These are phyloP conservation scores for Onychomys arenicola DNA, from an alignment of 2,797 vertebrate species.

Conservation along the genomic window DNA sequence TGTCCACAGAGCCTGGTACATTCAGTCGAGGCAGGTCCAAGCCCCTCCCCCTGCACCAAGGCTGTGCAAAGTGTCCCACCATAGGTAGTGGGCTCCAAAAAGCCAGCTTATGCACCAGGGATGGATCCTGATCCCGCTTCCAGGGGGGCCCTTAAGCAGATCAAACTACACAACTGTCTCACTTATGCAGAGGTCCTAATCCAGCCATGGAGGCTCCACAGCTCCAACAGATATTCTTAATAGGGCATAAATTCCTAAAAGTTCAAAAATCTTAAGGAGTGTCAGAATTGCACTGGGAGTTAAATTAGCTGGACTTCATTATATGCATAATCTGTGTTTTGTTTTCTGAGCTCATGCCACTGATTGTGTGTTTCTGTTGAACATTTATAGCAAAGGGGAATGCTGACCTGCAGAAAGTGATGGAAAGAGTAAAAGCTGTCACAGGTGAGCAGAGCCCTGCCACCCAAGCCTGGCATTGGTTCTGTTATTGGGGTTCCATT, in stretches of 20 bases:
- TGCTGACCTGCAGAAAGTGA: conserved; percentile 13
- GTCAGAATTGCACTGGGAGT: neutral
- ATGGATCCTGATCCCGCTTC: too few species aligned
- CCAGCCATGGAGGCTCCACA: too few species aligned
- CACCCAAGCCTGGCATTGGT: neutral
- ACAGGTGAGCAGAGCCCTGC: conserved; percentile 14
- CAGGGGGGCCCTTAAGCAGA: too few species aligned
- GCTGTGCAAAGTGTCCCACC: too few species aligned
- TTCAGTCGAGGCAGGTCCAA: too few species aligned
- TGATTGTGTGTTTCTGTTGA: neutral
- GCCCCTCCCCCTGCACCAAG: too few species aligned
- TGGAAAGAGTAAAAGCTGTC: conserved; percentile 20
- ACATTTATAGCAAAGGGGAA: conserved; percentile 20
- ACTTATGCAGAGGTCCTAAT: too few species aligned
- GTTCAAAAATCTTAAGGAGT: neutral
- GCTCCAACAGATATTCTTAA: neutral
- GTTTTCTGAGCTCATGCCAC: neutral
- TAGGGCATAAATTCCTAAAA: neutral
- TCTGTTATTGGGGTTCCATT: neutral
- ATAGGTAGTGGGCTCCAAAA: too few species aligned
- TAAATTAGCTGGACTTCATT: neutral
- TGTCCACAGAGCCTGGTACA: too few species aligned
- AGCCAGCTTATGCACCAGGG: too few species aligned
- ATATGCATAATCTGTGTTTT: neutral
- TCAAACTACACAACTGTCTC: too few species aligned